Evolutionary conservation across 2,113 vertebrate genomes (phyloP), one percentile per base, ranked within the genome.

Genomic region (Pseudorhombus dupliciocellatus): DNA sequence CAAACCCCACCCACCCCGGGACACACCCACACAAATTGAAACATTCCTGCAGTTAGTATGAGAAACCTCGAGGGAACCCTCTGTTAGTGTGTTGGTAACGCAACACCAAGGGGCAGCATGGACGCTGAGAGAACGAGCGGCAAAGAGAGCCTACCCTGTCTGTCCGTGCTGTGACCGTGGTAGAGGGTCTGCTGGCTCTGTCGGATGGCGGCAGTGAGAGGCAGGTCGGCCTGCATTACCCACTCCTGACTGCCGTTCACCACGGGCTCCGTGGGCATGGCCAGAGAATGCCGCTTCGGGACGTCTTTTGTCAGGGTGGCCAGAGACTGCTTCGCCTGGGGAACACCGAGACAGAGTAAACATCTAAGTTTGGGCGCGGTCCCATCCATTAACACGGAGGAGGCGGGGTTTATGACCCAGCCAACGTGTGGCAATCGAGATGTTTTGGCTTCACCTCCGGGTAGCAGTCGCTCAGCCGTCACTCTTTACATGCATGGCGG

Each of bases 181-280:
- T 98, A 98, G 40, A 98, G 95, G 0, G 96, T 98, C 93, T 99
- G 98, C 77, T 99, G 98, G 90, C 97, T 98, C 93, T 99, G 98
- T 42, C 98, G 94, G 90, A 98, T 98, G 92, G 98, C 98, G 0
- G 98, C 98, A 0, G 98, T 99, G 81, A 99, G 96, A 0, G 98
- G 98, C 67, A 98, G 95, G 92, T 99, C 98, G 0, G 96, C 95
- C 75, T 99, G 97, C 93, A 97, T 96, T 92, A 98, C 98, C 98
- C 98, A 99, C 92, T 99, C 98, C 94, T 99, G 98, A 88, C 96
- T 99, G 89, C 98, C 98, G 0, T 99, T 99, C 76, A 99, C 92
- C 91, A 99, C 94, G 0, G 97, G 95, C 90, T 99, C 98, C 0
- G 94, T 93, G 0, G 96, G 95, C 96, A 98, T 96, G 87, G 96